Base-by-base conservation (phyloP, 2,113 vertebrate genomes). In the Notarius lentiginosus region DNA sequence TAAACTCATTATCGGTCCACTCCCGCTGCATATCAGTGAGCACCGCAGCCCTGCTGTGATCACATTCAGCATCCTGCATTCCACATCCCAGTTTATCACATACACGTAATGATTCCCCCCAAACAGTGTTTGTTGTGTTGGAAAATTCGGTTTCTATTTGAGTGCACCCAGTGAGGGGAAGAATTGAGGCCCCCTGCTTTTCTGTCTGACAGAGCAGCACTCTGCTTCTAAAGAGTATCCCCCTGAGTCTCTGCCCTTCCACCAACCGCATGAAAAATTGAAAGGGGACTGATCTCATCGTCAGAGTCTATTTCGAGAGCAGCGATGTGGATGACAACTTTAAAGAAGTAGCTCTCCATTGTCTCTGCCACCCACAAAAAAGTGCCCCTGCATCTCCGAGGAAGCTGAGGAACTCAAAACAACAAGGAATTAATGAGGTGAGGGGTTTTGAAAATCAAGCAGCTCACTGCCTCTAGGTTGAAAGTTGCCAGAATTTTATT, bases 241-340 rank as follows among this genome's bases (percentile, higher is more conserved):
- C 93, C 93, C 87, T 86, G 93, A 93, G 94, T 89, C 90, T 91
- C 91, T 82, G 76, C 87, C 91, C 92, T 91, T 90, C 94, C 92
- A 92, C 93, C 93, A 92, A 92, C 89, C 83, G 87, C 85, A 95
- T 95, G 90, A 96, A 96, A 95, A 90, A 95, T 95, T 96, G 93
- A 95, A 93, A 92, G 92, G 91, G 91, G 91, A 93, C 91, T 95
- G 94, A 96, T 95, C 92, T 95, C 95, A 95, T 93, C 88, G 84
- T 84, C 89, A 79, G 83, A 87, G 89, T 91, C 93, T 95, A 95
- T 96, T 95, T 95, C 89, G 87, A 93, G 93, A 91, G 72, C 89
- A 91, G 92, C 90, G 90, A 94, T 92, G 93, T 93, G 94, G 89
- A 88, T 93, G 92, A 94, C 82, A 89, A 90, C 93, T 94, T 95